Percentiles rank a stretch among this genome's conserved stretches.
phyloP scores from a whole-genome alignment of 2,888 invertebrate species.

The Heliconius charithonia region DNA sequence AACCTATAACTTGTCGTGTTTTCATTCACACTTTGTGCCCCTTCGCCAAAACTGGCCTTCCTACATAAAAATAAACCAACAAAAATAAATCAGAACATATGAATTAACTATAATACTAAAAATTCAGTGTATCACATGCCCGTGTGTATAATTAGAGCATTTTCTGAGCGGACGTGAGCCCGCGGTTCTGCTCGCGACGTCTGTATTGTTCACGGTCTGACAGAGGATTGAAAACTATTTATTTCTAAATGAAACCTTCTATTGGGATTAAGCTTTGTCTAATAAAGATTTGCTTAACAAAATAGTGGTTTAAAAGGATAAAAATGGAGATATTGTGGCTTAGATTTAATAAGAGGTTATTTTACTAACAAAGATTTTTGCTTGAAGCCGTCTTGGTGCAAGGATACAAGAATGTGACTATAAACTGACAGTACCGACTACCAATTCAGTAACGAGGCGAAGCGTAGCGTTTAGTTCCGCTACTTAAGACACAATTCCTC shows the following conservation, averaged over 20 bases:
- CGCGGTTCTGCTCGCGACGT: conserved; percentile 35
- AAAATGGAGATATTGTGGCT: neutral
- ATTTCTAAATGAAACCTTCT: conserved; percentile 26
- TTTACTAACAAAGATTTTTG: neutral
- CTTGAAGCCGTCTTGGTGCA: too few species aligned
- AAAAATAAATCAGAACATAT: too few species aligned
- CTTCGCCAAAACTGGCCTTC: too few species aligned
- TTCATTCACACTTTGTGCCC: too few species aligned
- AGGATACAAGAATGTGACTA: too few species aligned
- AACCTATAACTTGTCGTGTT: too few species aligned
- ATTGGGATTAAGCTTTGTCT: conserved; percentile 23
- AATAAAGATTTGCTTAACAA: conserved; percentile 7
- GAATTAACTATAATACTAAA: neutral
- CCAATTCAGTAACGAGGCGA: too few species aligned
- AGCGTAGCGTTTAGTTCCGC: too few species aligned
- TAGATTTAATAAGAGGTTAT: neutral
- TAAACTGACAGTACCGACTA: too few species aligned
- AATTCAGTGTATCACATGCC: conserved; percentile 19
- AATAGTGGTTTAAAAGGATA: neutral
- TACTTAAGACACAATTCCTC: too few species aligned
- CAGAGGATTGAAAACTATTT: conserved; percentile 30
- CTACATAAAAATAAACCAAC: too few species aligned
- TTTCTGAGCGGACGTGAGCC: conserved; percentile 32
- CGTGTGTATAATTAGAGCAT: conserved; percentile 38
- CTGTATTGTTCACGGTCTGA: conserved; percentile 22